Conservation (phyloP, 2,888 invertebrate genomes). For the Platynereis dumerilii region DNA sequence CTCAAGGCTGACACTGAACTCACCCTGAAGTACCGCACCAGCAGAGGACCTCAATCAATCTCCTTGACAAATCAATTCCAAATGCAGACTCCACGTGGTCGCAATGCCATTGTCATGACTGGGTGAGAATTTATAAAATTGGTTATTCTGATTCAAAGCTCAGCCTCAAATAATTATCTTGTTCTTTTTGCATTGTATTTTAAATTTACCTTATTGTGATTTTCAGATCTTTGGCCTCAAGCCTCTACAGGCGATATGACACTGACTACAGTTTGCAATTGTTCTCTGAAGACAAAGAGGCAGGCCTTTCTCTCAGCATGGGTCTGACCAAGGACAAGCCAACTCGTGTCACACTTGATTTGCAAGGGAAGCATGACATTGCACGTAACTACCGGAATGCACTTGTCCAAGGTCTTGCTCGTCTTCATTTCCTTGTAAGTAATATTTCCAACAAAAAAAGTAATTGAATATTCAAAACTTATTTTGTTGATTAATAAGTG, state of each 20-base stretch:
- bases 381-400: neutral
- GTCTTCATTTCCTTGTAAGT: no score
- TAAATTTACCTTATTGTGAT: no score
- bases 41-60: neutral
- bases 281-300: neutral
- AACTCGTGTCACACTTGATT: neutral
- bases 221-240: neutral
- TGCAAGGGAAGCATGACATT: slow-evolving; percentile 1
- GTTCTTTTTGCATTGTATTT: no score
- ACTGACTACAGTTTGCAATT: neutral
- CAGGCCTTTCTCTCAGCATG: neutral
- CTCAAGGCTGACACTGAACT: neutral
- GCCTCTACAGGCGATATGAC: neutral
- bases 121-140: slow-evolving; percentile 4
- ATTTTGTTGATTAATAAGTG: neutral
- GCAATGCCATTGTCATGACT: slow-evolving; percentile 3
- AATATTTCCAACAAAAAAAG: no score
- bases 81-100: neutral
- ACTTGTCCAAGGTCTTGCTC: no score
- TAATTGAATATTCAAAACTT: no score
- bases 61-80: neutral
- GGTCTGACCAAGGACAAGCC: slow-evolving; percentile 7
- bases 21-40: neutral
- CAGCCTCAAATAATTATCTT: no score
- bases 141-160: no score